Evolutionary conservation across 2,888 invertebrate species (phyloP).

Genomic region (Leptopilina drosophilae): DNA sequence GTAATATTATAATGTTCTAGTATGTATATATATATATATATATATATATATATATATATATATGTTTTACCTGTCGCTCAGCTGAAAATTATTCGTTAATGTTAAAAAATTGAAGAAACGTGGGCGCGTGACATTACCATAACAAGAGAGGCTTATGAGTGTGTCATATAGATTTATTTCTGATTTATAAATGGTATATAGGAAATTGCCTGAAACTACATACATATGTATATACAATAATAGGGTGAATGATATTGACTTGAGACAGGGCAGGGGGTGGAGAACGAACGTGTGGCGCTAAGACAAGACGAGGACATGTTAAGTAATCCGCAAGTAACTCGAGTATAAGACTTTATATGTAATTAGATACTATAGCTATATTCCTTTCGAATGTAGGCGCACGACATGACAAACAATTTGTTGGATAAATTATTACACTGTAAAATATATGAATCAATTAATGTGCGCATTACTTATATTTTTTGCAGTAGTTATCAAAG

Average conservation of each 20-base stretch:
- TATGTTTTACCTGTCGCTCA: neutral
- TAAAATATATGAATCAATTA: neutral
- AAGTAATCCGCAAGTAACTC: constrained; percentile 14
- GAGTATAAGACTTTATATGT: constrained; percentile 14
- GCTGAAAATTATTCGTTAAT: constrained; percentile 8
- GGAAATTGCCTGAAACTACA: neutral
- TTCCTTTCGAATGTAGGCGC: neutral
- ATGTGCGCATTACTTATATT: neutral
- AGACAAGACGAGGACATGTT: neutral
- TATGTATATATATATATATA: too few relatives aligned
- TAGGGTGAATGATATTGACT: neutral
- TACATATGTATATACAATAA: too few relatives aligned
- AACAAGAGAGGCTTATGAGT: constrained; percentile 26
- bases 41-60: too few relatives aligned
- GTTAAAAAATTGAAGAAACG: constrained; percentile 2
- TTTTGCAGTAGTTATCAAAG: too few relatives aligned
- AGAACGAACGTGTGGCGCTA: constrained; percentile 28
- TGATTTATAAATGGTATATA: neutral
- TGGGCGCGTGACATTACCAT: constrained; percentile 23
- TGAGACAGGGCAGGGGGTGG: too few relatives aligned
- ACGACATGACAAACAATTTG: constrained; percentile 4
- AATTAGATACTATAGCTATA: constrained; percentile 25
- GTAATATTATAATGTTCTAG: neutral
- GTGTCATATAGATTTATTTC: constrained; percentile 10
- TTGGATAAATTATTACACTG: neutral